A percentile compares a stretch with the other conserved stretches of the same genome.
Conservation (phyloP, 2,888 invertebrate genomes). For the Drosophila sordidula region DNA sequence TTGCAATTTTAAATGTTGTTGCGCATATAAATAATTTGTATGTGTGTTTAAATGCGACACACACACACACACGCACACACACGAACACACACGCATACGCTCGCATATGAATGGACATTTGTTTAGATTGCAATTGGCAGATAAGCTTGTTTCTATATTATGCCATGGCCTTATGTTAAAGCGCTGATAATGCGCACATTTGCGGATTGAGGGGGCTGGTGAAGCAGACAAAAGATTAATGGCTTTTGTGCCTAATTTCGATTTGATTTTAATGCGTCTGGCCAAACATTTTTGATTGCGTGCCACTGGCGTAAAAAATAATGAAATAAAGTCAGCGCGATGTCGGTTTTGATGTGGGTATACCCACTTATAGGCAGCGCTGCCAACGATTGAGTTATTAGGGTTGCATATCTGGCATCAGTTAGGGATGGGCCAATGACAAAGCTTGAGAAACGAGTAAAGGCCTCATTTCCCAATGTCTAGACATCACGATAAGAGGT, state of each 20-base stretch:
- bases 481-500: conserved; percentile 13
- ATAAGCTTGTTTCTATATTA: conserved; percentile 59
- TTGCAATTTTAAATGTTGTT: conserved; percentile 74
- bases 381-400: conserved; percentile 41
- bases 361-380: not conserved
- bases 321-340: conserved; percentile 29
- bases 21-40: conserved; percentile 71
- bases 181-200: conserved; percentile 61
- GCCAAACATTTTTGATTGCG: conserved; percentile 58
- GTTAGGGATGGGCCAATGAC: not conserved
- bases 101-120: conserved; percentile 31
- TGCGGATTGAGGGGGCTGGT: conserved; percentile 12
- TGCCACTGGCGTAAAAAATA: conserved; percentile 31
- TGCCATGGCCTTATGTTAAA: conserved; percentile 53
- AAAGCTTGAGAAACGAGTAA: not conserved
- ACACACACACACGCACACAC: conserved; percentile 6
- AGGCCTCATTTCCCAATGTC: conserved; percentile 9
- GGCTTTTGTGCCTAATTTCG: conserved; percentile 73
- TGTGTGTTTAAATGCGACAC: conserved; percentile 2
- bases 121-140: conserved; percentile 70
- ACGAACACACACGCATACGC: conserved; percentile 1
- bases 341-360: conserved; percentile 43
- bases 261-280: conserved; percentile 69
- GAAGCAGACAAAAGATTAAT: conserved; percentile 64
- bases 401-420: conserved; percentile 20